phyloP scores from a whole-genome alignment of 2,113 vertebrate species.

The Bombycilla garrulus region DNA sequence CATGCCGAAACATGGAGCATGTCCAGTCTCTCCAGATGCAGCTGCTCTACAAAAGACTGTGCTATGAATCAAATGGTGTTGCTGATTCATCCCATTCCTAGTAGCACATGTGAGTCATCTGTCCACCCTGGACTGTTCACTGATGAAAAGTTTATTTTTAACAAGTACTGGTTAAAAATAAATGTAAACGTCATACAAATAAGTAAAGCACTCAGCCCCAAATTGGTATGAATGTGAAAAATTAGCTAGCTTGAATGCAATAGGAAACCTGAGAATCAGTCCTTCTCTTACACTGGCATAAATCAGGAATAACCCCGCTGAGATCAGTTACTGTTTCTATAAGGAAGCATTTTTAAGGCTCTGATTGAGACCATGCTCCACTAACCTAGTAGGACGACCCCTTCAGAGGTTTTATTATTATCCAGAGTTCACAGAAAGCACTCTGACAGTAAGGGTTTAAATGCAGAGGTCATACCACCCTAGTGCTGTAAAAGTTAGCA shows the following conservation, averaged over 20 bases:
- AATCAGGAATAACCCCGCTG: conserved; percentile 51
- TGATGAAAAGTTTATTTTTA: conserved; percentile 66
- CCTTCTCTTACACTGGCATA: conserved; percentile 34
- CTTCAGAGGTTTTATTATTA: conserved; percentile 28
- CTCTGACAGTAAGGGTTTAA: neutral
- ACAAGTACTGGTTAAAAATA: conserved; percentile 52
- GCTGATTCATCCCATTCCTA: conserved; percentile 57
- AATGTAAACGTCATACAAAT: conserved; percentile 30
- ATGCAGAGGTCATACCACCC: neutral
- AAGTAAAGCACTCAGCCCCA: neutral
- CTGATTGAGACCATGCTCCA: conserved; percentile 44
- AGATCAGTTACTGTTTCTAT: conserved; percentile 49
- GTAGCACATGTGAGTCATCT: conserved; percentile 49
- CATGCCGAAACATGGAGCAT: neutral
- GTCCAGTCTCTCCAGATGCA: conserved; percentile 21
- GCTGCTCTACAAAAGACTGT: neutral
- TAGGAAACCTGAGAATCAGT: conserved; percentile 44
- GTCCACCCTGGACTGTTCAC: neutral
- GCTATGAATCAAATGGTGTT: neutral
- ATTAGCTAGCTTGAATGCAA: conserved; percentile 19
- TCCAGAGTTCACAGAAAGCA: neutral
- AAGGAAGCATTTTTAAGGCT: conserved; percentile 53
- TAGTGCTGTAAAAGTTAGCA: neutral
- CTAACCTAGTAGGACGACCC: conserved; percentile 1
- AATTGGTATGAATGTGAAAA: conserved; percentile 55